Conservation (phyloP, 2,888 invertebrate genomes). For the Axea sp. region DNA sequence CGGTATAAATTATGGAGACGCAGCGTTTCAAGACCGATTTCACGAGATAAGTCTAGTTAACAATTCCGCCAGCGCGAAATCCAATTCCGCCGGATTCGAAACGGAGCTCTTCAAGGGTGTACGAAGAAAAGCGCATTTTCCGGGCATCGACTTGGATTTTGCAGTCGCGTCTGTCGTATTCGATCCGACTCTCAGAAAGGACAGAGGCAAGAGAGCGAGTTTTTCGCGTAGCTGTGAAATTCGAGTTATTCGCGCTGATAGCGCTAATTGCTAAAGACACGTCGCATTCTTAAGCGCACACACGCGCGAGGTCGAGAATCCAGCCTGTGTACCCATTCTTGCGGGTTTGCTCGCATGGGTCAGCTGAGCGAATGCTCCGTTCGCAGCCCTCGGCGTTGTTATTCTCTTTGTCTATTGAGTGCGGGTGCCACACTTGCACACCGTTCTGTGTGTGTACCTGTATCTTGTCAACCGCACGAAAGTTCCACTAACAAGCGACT, state of each 20-base stretch:
- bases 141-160: no score
- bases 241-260: conserved; percentile 40
- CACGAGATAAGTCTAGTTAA: no score
- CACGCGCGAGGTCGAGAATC: background rate
- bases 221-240: conserved; percentile 23
- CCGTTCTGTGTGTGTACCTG: conserved; percentile 47
- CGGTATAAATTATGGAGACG: no score
- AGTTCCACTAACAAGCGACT: conserved; percentile 42
- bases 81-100: no score
- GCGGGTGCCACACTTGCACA: conserved; percentile 51
- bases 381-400: conserved; percentile 51
- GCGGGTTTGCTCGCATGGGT: conserved; percentile 40
- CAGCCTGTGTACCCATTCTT: conserved; percentile 26
- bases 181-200: no score
- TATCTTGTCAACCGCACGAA: conserved; percentile 55
- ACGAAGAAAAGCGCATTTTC: no score
- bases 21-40: no score
- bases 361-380: conserved; percentile 50
- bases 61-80: no score
- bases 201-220: no score
- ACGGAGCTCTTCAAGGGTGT: no score
- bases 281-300: background rate
- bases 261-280: conserved; percentile 45
- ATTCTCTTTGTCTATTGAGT: conserved; percentile 55
- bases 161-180: no score